Conservation (phyloP, 2,797 vertebrate genomes). For the Pipistrellus nathusii region DNA sequence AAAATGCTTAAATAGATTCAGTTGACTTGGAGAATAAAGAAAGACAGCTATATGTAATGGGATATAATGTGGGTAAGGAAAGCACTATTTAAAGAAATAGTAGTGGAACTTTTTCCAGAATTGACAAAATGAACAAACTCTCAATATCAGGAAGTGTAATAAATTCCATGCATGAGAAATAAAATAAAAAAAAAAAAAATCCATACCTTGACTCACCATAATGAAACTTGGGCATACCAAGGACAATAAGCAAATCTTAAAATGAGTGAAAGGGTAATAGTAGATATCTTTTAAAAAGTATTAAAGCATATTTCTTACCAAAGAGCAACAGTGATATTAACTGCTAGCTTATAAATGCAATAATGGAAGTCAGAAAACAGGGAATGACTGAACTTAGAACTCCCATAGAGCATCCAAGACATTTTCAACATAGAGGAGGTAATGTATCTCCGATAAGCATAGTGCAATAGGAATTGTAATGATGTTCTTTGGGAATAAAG, state of each 20-base stretch:
- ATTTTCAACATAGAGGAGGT: background rate
- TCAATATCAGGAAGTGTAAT: background rate
- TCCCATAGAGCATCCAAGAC: background rate
- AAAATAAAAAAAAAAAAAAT: constrained; percentile 11
- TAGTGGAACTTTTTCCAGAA: background rate
- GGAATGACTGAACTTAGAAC: background rate
- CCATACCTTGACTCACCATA: background rate
- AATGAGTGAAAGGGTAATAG: background rate
- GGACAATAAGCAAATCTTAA: background rate
- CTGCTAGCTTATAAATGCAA: background rate
- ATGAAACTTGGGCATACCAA: background rate
- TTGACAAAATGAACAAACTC: background rate
- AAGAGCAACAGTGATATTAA: background rate
- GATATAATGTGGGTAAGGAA: background rate
- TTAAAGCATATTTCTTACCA: background rate
- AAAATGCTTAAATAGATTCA: background rate
- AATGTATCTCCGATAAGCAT: background rate
- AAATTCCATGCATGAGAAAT: background rate
- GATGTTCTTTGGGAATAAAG: constrained; percentile 3
- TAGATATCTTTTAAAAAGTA: background rate
- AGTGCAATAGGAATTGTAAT: background rate
- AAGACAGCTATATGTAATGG: background rate
- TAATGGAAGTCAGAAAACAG: background rate
- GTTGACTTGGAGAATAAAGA: background rate
- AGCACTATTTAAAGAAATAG: background rate